phyloP scores from a whole-genome alignment of 1,140 invertebrate species.

The Magallana angulata region DNA sequence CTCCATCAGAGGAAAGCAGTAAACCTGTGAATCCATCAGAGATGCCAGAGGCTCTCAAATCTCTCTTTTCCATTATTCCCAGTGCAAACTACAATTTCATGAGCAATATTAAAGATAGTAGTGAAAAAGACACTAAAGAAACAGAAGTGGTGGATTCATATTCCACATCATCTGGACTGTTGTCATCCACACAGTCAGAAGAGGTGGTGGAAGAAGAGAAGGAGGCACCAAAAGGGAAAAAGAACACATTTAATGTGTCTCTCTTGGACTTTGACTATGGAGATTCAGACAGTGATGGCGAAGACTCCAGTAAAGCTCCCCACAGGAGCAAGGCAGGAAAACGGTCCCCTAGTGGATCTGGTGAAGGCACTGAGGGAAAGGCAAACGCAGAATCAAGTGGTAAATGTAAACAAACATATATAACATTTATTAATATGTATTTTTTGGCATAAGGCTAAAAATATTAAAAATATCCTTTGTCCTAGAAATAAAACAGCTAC shows the following conservation, averaged over 20 bases:
- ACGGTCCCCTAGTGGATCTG: slow-evolving; percentile 47
- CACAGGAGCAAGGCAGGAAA: slow-evolving; percentile 59
- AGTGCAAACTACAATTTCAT: slow-evolving; percentile 51
- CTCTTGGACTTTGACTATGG: slow-evolving; percentile 54
- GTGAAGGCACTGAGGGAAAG: slow-evolving; percentile 18
- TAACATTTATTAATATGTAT: too few relatives aligned
- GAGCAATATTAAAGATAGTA: slow-evolving; percentile 39
- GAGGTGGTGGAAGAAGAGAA: slow-evolving; percentile 1
- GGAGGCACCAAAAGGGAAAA: neutral
- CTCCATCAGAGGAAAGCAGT: neutral
- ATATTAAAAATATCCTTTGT: too few relatives aligned
- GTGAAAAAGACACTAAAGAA: neutral
- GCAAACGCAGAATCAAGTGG: slow-evolving; percentile 50
- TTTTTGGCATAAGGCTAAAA: too few relatives aligned
- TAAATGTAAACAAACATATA: neutral
- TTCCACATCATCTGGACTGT: neutral
- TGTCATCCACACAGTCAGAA: neutral
- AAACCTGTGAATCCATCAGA: slow-evolving; percentile 29
- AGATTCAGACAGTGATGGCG: slow-evolving; percentile 55
- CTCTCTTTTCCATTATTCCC: slow-evolving; percentile 61
- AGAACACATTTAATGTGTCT: slow-evolving; percentile 48
- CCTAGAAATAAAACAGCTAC: too few relatives aligned
- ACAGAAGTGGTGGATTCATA: neutral
- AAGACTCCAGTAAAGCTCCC: slow-evolving; percentile 52
- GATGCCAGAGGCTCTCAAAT: slow-evolving; percentile 64